These are phyloP conservation scores for Orbicella faveolata DNA, from an alignment of 64 coral and sea anemone species.

Conservation along the genomic window DNA sequence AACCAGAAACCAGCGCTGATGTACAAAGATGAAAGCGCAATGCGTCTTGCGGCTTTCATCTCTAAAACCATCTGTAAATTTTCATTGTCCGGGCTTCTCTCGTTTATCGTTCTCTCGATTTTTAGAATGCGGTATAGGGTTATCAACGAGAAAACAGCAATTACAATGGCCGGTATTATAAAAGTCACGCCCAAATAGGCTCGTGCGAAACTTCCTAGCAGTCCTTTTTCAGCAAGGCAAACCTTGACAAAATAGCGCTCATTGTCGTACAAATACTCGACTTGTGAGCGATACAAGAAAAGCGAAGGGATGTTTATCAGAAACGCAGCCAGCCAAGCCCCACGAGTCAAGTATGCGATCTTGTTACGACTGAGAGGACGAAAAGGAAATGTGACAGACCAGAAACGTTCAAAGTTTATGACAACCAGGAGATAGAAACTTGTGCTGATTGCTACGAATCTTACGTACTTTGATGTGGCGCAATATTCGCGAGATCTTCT, in stretches of 20 bases:
- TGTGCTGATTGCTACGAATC: neutral
- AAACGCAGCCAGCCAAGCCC: neutral
- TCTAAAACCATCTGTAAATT: neutral
- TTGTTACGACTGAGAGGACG: neutral
- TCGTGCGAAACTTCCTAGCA: neutral
- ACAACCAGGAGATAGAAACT: conserved; percentile 17
- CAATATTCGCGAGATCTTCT: neutral
- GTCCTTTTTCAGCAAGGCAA: neutral
- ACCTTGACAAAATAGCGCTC: neutral
- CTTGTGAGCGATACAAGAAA: neutral
- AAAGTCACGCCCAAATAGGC: conserved; percentile 1
- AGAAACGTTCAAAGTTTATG: conserved; percentile 20
- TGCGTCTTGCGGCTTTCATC: neutral
- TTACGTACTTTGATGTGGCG: neutral
- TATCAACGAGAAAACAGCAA: neutral
- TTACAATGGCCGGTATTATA: neutral
- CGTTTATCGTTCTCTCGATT: neutral
- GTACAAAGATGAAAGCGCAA: neutral
- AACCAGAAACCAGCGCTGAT: conserved; percentile 13
- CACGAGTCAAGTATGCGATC: neutral
- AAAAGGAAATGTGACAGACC: neutral
- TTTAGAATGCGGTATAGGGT: neutral
- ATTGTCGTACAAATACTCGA: neutral
- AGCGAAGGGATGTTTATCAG: neutral
- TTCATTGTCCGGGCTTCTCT: neutral